Base-by-base conservation (phyloP, 1,140 invertebrate species). In the Acromyrmex charruanus region DNA sequence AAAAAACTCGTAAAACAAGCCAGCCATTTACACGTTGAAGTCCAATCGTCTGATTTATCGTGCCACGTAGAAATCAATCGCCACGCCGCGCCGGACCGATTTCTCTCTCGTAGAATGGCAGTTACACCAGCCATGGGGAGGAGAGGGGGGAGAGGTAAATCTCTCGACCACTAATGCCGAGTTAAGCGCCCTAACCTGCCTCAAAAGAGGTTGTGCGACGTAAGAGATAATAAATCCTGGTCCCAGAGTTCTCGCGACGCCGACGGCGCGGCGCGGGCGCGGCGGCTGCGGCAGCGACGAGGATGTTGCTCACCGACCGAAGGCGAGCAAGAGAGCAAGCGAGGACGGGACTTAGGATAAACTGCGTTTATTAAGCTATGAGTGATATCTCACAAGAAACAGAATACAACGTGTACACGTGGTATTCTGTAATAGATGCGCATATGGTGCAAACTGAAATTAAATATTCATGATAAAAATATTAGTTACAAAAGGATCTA, bases 201-300 rank as follows among this genome's bases (percentile, higher is more conserved):
- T 90, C 91, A 91, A 93, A 92, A 90, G 85, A 87, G 55, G 71
- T 79, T 90, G 66, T 81, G 80, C 87, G 63, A 80, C 81, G 86
- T 88, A 88, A 89, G 85, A 89, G 89, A 93, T 89, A 90, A 90
- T 92, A 93, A 93, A 91, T 91, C 88, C 74, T 63, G 69, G 28
- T 80, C 49, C 0, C 31, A 69, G 59, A 68, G n/a, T 12, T 68
- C 87, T 69, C 87, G 31, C 39, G 61, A 61, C 61, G 28, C 28
- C n/a, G n/a, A 61, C 61, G 28, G 44, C n/a, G n/a, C 7, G 39
- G 25, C 31, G 31, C 31, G 31, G 31, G 31, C 61, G 44, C 61
- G 14, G 28, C 28, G 10, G 49, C 63, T n/a, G 49, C 53, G 10
- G 49, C 63, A 31, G 49, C 68, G 21, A 72, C 39, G 55, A 71